phyloP scores from a whole-genome alignment of 2,113 vertebrate species.

The Tyrannus savana region DNA sequence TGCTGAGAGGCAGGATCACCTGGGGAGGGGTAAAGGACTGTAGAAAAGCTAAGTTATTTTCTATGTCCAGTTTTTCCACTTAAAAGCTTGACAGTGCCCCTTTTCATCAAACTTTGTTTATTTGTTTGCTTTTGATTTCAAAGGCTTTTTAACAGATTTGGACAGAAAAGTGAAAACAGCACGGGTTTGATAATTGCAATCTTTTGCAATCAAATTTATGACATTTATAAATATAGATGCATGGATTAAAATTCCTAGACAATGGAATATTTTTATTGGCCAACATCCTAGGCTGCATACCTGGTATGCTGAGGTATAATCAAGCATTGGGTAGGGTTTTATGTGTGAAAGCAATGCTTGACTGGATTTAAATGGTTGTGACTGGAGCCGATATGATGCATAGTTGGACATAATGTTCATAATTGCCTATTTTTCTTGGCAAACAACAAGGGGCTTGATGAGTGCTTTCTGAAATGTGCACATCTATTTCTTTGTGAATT shows the following conservation, averaged over 20 bases:
- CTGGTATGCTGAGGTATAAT: slow-evolving; percentile 50
- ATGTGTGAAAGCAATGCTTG: slow-evolving; percentile 55
- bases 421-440: slow-evolving; percentile 74
- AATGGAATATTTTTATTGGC: slow-evolving; percentile 62
- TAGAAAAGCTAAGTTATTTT: slow-evolving; percentile 26
- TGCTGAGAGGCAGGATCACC: slow-evolving; percentile 38
- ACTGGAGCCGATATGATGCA: slow-evolving; percentile 64
- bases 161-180: slow-evolving; percentile 33
- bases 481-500: slow-evolving; percentile 50
- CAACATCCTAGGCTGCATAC: slow-evolving; percentile 41
- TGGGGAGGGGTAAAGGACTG: slow-evolving; percentile 41
- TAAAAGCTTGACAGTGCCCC: neutral
- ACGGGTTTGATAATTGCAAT: slow-evolving; percentile 42
- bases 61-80: neutral
- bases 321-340: slow-evolving; percentile 49
- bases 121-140: slow-evolving; percentile 60
- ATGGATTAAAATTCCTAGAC: slow-evolving; percentile 60
- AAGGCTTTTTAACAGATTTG: slow-evolving; percentile 46
- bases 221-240: slow-evolving; percentile 58
- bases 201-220: slow-evolving; percentile 61
- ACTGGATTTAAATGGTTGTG: slow-evolving; percentile 69
- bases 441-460: slow-evolving; percentile 52
- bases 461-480: slow-evolving; percentile 42
- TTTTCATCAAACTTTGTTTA: slow-evolving; percentile 37
- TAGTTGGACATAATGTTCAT: slow-evolving; percentile 69